These are phyloP conservation scores for Epizoanthus scotinus DNA, from an alignment of 92 coral and sea anemone genomes.

Conservation along the genomic window DNA sequence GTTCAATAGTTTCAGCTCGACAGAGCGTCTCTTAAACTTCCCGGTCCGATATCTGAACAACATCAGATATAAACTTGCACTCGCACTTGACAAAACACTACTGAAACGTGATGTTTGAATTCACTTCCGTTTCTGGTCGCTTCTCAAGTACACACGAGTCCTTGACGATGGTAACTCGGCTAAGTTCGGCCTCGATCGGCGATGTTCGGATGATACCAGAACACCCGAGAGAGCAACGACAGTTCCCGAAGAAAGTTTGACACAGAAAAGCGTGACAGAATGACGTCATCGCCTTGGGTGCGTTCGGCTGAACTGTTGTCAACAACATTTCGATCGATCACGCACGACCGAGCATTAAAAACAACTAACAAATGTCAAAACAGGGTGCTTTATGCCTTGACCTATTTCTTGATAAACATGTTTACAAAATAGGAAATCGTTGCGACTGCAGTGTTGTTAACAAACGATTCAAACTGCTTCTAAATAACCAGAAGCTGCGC, in stretches of 20 bases:
- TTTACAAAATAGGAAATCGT: too few relatives aligned
- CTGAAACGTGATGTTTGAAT: neutral
- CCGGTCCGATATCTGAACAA: neutral
- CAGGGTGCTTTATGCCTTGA: too few relatives aligned
- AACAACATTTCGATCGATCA: too few relatives aligned
- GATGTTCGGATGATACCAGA: neutral
- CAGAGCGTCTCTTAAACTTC: neutral
- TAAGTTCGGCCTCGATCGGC: neutral
- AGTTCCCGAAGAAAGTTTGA: constrained; percentile 1
- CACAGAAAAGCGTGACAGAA: neutral
- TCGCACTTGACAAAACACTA: neutral
- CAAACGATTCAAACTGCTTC: too few relatives aligned
- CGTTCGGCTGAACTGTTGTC: too few relatives aligned
- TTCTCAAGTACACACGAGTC: neutral
- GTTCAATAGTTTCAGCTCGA: neutral
- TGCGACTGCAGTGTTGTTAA: too few relatives aligned
- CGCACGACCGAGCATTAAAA: too few relatives aligned
- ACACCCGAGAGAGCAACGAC: neutral
- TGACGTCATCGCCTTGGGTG: constrained; percentile 21
- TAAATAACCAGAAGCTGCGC: too few relatives aligned
- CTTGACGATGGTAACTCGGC: neutral
- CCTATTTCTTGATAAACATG: too few relatives aligned
- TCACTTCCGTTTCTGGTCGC: constrained; percentile 16
- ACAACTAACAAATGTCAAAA: too few relatives aligned
- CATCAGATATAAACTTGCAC: neutral